Evolutionary conservation across 2,797 vertebrate species (phyloP).

Genomic region (Phrynocephalus vlangalii): DNA sequence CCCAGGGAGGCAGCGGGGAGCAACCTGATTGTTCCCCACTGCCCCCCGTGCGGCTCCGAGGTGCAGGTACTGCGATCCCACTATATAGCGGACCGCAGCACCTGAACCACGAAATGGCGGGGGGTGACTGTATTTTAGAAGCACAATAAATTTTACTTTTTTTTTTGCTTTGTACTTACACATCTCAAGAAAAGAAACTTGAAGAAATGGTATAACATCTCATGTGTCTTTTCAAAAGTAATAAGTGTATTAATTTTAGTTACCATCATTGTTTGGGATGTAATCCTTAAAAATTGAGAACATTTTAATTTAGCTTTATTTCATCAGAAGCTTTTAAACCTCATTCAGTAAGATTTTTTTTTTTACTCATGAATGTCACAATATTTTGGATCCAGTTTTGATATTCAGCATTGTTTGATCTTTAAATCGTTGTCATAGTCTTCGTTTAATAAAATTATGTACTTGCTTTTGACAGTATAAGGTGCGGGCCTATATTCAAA

Average conservation of each 20-base stretch:
- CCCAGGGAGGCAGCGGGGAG: no score
- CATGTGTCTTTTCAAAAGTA: not conserved
- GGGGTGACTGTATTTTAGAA: not conserved
- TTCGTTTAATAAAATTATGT: not conserved
- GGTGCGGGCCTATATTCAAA: constrained; percentile 97
- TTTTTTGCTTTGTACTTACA: not conserved
- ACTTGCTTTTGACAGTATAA: constrained; percentile 86
- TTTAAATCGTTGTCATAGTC: not conserved
- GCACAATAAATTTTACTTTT: not conserved
- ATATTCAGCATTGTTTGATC: not conserved
- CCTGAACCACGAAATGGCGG: no score
- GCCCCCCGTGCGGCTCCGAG: no score
- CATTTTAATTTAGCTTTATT: not conserved
- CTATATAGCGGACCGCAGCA: no score
- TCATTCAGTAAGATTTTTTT: constrained; percentile 1
- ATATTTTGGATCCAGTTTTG: not conserved
- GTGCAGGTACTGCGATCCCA: no score
- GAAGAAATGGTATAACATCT: not conserved
- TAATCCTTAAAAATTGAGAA: not conserved
- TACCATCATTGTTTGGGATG: not conserved
- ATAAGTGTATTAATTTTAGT: not conserved
- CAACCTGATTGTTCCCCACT: no score
- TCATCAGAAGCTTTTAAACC: not conserved
- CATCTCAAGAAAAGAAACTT: not conserved
- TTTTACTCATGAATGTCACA: not conserved